Evolutionary conservation across 2,113 vertebrate genomes (phyloP).

Genomic region (Leptodactylus fuscus): DNA sequence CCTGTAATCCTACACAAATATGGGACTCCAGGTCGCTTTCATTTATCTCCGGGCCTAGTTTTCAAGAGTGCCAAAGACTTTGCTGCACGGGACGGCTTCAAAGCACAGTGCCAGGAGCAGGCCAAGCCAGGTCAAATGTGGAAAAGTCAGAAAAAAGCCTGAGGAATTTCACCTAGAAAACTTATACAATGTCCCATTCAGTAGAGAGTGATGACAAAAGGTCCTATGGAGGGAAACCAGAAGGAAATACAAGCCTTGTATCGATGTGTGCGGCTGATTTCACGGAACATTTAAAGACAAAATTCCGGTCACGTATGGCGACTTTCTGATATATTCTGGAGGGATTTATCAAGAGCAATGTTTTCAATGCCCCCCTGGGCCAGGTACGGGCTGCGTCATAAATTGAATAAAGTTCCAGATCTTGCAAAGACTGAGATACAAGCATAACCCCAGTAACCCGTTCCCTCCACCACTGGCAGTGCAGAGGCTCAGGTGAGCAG

Average conservation of each 20-base stretch:
- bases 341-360: too few relatives aligned
- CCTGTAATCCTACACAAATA: constrained; percentile 22
- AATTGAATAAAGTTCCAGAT: too few relatives aligned
- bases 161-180: constrained; percentile 67
- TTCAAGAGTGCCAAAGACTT: constrained; percentile 60
- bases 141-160: constrained; percentile 61
- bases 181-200: constrained; percentile 66
- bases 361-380: too few relatives aligned
- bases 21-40: constrained; percentile 51
- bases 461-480: too few relatives aligned
- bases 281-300: neutral
- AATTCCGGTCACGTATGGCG: neutral
- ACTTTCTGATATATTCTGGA: neutral
- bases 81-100: neutral
- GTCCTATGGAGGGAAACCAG: neutral
- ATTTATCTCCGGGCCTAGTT: constrained; percentile 49
- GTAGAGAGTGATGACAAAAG: constrained; percentile 58
- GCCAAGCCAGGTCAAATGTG: constrained; percentile 62
- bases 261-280: neutral
- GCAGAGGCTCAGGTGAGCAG: too few relatives aligned
- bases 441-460: too few relatives aligned
- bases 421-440: too few relatives aligned
- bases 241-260: constrained; percentile 9
- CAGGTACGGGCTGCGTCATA: too few relatives aligned
- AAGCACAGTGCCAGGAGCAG: constrained; percentile 60